Evolutionary conservation across 2,797 vertebrate genomes (phyloP), one percentile per base, ranked within the genome.

Genomic region (Jordanella pulchra): DNA sequence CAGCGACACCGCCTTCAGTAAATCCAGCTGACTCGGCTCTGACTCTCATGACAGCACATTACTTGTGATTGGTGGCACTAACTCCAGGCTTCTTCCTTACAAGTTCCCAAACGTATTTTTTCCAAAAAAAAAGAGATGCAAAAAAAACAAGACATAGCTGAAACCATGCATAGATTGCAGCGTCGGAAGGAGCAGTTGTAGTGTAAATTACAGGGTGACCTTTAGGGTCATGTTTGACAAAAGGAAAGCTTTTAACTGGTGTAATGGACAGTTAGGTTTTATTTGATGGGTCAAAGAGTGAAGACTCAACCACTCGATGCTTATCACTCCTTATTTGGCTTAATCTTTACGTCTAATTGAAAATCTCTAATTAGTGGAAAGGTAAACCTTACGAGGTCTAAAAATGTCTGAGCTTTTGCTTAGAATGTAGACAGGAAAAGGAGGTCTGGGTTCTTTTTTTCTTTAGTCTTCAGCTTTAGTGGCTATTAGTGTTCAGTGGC

Each of bases 1-100:
- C 75, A 69, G 27, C 64, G 3, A 7, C 4, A 2, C 61, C 51
- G 17, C 44, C 32, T 45, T 23, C 10, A 23, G 35, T 66, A 48
- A 70, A 79, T 69, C 60, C 51, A 2, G 71, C 75, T 60, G 77
- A 84, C 51, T 84, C 65, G 32, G 74, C 70, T 7, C 32, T 1
- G 39, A 27, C 79, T 76, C 47, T 74, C 28, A 10, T 65, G 73
- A 27, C 45, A 60, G 44, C 78, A 71, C 71, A 65, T 70, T 58
- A 45, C 67, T 53, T 39, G 51, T 78, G 73, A 84, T 78, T 47
- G 76, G 76, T 81, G 71, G 28, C 15, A 45, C 81, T 80, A 83
- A 77, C 77, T 69, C 55, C 72, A 7, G 45, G 48, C 69, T 69
- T 76, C 74, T 47, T 1, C 42, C 47, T n/a, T 25, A 4, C 32